Evolutionary conservation across 2,113 vertebrate species (phyloP), one percentile per base, ranked within the genome.

Genomic region (Lophius piscatorius): DNA sequence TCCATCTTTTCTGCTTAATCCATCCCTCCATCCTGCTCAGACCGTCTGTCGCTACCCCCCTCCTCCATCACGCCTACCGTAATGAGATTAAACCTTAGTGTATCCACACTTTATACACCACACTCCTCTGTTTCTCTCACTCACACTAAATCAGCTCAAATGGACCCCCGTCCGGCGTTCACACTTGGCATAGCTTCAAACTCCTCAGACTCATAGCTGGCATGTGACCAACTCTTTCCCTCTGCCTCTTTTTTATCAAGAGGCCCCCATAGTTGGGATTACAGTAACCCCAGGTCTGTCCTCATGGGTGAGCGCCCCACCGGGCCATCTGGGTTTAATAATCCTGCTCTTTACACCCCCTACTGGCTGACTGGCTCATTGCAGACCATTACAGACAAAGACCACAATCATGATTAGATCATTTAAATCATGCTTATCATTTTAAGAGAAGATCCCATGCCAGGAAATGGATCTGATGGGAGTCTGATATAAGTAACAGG

Each of bases 31-130:
- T 86, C 86, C 84, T 82, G 81, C 55, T 87, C 78, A 76, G 75
- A 63, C 85, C 76, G 82, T 85, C 87, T 87, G 86, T 83, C 78
- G 47, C 67, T 69, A 39, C 69, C 78, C 74, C 78, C 61, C 68
- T 76, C 69, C 79, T 77, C 67, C 74, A 78, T 85, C 83, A 88
- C 57, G 76, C 83, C 82, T 88, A 85, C 50, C 9, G 62, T 90
- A 91, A 89, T 91, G 83, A 86, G 86, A 90, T 91, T 90, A 90
- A 83, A 83, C 80, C 76, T 65, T 57, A 71, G 86, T 86, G 75
- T 77, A 80, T 85, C 78, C 76, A 59, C 59, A 75, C 80, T 77
- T 78, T 68, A 68, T 65, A 63, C 48, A 36, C 41, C 42, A 35
- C 72, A 69, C 64, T 60, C 18, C 72, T 70, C 62, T 72, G 28